Base-by-base conservation (phyloP, 2,797 vertebrate species). In the Gambusia yucatana region DNA sequence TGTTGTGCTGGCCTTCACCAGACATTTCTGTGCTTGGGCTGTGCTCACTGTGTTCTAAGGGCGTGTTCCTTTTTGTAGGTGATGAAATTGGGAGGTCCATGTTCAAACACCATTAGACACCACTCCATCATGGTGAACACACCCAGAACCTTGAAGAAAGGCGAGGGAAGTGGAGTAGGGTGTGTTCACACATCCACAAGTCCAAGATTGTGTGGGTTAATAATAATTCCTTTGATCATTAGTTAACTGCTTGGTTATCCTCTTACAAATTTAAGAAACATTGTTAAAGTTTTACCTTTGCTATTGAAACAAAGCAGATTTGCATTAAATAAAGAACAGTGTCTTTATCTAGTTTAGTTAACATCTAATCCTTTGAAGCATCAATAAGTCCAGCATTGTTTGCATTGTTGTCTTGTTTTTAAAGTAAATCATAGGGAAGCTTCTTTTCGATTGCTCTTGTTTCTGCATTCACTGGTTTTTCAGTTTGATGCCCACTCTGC, bases 81-180 rank as follows among this genome's bases (percentile, higher is more conserved):
- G 91, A 76, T 86, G 83, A 89, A 91, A 89, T 83, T 47, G 33
- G 57, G 74, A 72, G 77, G 48, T 63, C 47, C 33, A 83, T 74
- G 84, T 84, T 89, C 85, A 89, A 92, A 84, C 83, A 20, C 80
- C 80, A 76, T 74, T 57, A 0, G 44, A 50, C 77, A 85, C 43
- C 78, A 78, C 81, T 82, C 86, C 87, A 81, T 88, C 73, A 4
- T 33, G 20, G 44, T 41, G 72, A 65, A 83, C 90, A 92, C 92
- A 83, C 91, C 92, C 82, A 87, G 79, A 61, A 52, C 50, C 16
- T 57, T 73, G 39, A 5, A 30, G 59, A 63, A 88, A 8, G 85
- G 81, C 82, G 86, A 90, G 84, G 80, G 87, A 92, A 91, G 76
- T 84, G 90, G 3, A 0, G 14, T 76, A 71, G 80, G 87, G 91